Evolutionary conservation across 1,140 invertebrate genomes (phyloP).

Genomic region (Dreissena rostriformis): DNA sequence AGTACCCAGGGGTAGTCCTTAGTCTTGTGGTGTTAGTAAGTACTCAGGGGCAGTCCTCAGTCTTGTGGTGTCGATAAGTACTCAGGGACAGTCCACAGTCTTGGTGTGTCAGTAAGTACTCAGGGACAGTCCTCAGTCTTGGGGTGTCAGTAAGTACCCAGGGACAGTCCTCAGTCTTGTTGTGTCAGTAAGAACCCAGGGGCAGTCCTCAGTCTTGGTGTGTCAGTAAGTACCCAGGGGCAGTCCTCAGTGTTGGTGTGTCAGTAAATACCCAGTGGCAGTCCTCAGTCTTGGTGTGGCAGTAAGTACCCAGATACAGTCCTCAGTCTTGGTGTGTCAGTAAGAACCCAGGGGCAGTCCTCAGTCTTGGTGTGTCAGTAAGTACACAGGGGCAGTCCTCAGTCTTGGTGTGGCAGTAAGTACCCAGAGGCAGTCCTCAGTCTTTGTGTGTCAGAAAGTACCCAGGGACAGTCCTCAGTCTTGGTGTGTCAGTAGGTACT

Average conservation of each 20-base stretch:
- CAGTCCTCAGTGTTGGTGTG: constrained; percentile 84
- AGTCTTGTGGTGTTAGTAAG: no score
- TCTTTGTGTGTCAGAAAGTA: no score
- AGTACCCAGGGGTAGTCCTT: no score
- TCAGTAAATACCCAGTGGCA: constrained; percentile 95
- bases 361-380: constrained; percentile 87
- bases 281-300: constrained; percentile 92
- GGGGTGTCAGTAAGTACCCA: constrained; percentile 94
- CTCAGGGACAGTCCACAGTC: constrained; percentile 93
- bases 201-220: constrained; percentile 92
- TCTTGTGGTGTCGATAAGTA: no score
- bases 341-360: constrained; percentile 80
- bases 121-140: constrained; percentile 75
- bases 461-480: no score
- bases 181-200: constrained; percentile 92
- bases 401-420: constrained; percentile 81
- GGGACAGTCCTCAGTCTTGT: constrained; percentile 95
- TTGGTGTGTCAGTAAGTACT: constrained; percentile 88
- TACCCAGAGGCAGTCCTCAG: no score
- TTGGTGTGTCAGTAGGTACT: no score
- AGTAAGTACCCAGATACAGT: constrained; percentile 94
- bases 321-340: constrained; percentile 90
- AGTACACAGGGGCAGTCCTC: constrained; percentile 94
- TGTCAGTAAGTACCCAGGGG: constrained; percentile 84
- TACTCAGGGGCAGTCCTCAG: no score